These are phyloP conservation scores for Tinea semifulvella DNA, from an alignment of 2,888 invertebrate genomes.

Conservation along the genomic window DNA sequence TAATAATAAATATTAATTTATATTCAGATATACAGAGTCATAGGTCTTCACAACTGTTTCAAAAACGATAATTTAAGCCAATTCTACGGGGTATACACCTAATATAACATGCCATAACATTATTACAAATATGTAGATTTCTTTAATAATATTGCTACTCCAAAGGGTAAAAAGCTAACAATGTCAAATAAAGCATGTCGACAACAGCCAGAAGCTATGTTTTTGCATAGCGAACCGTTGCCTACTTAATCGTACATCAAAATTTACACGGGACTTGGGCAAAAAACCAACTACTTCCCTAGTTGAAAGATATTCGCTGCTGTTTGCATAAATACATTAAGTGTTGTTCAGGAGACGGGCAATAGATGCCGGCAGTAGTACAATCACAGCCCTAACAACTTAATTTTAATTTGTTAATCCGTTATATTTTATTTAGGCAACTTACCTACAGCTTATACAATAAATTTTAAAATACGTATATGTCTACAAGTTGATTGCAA, in stretches of 20 bases:
- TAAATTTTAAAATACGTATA: too few species aligned
- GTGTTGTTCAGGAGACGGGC: constrained; percentile 25
- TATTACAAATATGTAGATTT: too few species aligned
- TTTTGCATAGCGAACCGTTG: constrained; percentile 8
- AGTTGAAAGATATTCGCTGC: constrained; percentile 32
- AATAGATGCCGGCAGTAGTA: constrained; percentile 16
- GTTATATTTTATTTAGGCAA: background rate
- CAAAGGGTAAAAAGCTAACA: constrained; percentile 1
- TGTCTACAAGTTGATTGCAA: too few species aligned
- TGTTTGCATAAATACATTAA: constrained; percentile 50
- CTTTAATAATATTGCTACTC: too few species aligned
- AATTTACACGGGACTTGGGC: constrained; percentile 14
- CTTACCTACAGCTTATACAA: too few species aligned
- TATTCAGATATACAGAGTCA: too few species aligned
- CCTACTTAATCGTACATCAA: constrained; percentile 15
- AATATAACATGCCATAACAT: too few species aligned
- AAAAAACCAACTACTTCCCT: constrained; percentile 15
- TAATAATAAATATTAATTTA: too few species aligned
- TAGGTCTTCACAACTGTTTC: too few species aligned
- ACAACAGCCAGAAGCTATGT: background rate
- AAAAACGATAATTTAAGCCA: too few species aligned
- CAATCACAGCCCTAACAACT: constrained; percentile 15
- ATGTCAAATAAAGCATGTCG: constrained; percentile 11
- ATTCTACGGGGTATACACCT: too few species aligned
- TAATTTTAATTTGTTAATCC: too few species aligned